These are phyloP conservation scores for Pseudomugil tenellus DNA, from an alignment of 2,797 vertebrate genomes.

Conservation along the genomic window DNA sequence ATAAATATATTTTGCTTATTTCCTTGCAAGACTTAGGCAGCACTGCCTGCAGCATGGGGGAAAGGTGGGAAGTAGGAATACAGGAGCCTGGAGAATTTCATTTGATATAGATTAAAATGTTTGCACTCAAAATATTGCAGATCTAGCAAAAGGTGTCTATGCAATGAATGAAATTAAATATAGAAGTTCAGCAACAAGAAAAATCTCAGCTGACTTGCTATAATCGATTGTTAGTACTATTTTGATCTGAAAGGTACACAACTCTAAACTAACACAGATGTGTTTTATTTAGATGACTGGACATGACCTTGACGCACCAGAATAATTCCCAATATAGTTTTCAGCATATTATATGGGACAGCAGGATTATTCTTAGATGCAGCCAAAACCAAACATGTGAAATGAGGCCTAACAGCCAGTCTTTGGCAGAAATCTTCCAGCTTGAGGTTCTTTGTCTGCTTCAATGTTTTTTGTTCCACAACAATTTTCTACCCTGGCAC, in stretches of 20 bases:
- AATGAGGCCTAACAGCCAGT: conserved; percentile 13
- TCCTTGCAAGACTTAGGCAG: neutral
- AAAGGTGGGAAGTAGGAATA: too few species aligned
- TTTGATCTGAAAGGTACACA: neutral
- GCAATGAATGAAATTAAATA: neutral
- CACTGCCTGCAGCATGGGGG: too few species aligned
- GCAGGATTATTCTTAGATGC: neutral
- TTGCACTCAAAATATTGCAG: neutral
- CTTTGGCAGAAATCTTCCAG: conserved; percentile 17
- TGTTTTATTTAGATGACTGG: neutral
- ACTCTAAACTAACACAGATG: neutral
- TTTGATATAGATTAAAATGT: neutral
- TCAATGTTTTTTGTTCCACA: conserved; percentile 58
- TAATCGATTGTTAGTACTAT: too few species aligned
- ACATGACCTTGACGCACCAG: neutral
- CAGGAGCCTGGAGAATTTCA: neutral
- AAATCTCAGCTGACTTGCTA: neutral
- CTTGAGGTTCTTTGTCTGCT: conserved; percentile 37
- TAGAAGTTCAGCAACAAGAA: neutral
- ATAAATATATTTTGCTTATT: neutral
- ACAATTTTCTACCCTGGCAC: conserved; percentile 45
- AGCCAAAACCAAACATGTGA: neutral
- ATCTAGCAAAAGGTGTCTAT: too few species aligned
- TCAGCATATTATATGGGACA: too few species aligned
- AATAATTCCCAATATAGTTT: neutral